phyloP scores from a whole-genome alignment of 2,888 invertebrate species.

The Prionchulus punctatus region DNA sequence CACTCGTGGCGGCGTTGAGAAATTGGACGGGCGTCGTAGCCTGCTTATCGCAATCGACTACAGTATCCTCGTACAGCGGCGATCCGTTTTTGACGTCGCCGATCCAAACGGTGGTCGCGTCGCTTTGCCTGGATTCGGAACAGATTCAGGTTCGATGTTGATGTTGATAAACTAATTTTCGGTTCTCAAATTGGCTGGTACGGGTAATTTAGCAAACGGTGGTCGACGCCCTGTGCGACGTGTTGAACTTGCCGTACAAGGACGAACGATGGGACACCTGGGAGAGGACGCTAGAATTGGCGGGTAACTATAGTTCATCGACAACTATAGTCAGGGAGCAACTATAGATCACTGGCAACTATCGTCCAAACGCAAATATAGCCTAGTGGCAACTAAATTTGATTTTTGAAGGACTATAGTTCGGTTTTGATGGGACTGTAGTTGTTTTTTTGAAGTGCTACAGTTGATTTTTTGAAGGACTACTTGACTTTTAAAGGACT shows the following conservation, averaged over 20 bases:
- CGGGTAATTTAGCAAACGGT: constrained; percentile 18
- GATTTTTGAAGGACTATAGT: neutral
- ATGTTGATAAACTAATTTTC: no score
- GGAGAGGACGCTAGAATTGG: constrained; percentile 21
- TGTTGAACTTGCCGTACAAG: constrained; percentile 23
- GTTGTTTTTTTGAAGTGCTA: no score
- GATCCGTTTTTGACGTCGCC: neutral
- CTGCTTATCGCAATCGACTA: neutral
- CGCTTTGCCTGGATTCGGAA: neutral
- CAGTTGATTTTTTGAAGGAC: no score
- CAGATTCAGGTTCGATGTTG: neutral
- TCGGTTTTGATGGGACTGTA: no score
- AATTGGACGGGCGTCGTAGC: neutral
- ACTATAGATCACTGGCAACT: no score
- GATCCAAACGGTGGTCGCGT: neutral
- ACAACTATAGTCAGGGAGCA: no score
- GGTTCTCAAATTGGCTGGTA: neutral
- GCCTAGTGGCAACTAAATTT: no score
- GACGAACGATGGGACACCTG: constrained; percentile 19
- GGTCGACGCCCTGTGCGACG: constrained; percentile 23
- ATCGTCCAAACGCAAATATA: no score
- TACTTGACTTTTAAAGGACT: no score
- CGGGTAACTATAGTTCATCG: constrained; percentile 16
- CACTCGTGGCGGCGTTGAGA: neutral
- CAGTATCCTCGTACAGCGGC: no score